Percentiles rank a stretch among this genome's conserved stretches.
Evolutionary conservation across 1,140 invertebrate species (phyloP).

Genomic region (Lerema accius): DNA sequence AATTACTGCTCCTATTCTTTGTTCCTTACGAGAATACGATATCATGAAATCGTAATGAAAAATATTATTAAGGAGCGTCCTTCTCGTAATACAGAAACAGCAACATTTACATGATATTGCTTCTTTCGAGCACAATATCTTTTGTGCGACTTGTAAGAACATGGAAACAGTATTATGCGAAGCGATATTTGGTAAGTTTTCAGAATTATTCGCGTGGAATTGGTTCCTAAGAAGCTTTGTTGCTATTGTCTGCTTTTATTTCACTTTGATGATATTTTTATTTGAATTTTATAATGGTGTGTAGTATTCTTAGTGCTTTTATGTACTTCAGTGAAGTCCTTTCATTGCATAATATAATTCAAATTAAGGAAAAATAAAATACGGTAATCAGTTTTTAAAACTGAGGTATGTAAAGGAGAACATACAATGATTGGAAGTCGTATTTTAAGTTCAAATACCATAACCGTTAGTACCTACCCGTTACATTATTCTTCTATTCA

Average conservation of each 20-base stretch:
- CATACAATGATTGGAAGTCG: too few species aligned
- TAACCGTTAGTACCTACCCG: too few species aligned
- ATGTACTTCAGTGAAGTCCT: too few species aligned
- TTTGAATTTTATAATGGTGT: not conserved
- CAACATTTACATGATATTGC: constrained; percentile 35
- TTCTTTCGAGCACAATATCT: constrained; percentile 25
- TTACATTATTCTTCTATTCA: too few species aligned
- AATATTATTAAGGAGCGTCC: constrained; percentile 20
- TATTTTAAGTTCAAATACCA: too few species aligned
- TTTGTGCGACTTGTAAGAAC: constrained; percentile 29
- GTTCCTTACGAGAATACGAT: not conserved
- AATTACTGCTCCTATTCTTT: not conserved
- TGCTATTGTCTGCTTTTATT: constrained; percentile 7
- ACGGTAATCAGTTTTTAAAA: too few species aligned
- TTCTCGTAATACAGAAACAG: constrained; percentile 16
- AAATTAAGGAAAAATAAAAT: too few species aligned
- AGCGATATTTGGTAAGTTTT: constrained; percentile 33
- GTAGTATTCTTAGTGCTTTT: not conserved
- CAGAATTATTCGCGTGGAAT: constrained; percentile 22
- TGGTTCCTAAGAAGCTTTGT: constrained; percentile 19
- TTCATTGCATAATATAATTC: too few species aligned
- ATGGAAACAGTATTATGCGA: constrained; percentile 25
- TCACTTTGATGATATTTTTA: constrained; percentile 1
- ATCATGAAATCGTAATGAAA: constrained; percentile 27
- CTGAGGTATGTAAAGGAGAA: too few species aligned